Evolutionary conservation across 92 coral and sea anemone genomes (phyloP).

Genomic region (Isaurus tuberculatus): DNA sequence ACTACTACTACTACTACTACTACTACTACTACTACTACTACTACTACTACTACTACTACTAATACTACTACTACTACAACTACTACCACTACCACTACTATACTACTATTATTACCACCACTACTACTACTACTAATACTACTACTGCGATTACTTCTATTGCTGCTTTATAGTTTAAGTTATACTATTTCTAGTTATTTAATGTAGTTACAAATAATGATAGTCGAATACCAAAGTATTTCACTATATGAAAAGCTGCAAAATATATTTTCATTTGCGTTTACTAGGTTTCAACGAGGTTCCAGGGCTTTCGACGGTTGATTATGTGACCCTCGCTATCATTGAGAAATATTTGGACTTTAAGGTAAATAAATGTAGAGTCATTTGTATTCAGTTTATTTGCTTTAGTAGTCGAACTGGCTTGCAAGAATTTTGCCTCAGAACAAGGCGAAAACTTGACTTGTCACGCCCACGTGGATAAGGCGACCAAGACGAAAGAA

Average conservation of each 20-base stretch:
- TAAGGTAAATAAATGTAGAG: constrained; percentile 63
- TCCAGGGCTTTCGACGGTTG: constrained; percentile 87
- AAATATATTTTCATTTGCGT: not conserved
- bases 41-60: not conserved
- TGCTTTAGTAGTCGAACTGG: no score
- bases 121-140: not conserved
- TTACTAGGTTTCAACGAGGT: constrained; percentile 91
- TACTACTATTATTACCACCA: not conserved
- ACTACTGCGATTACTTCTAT: not conserved
- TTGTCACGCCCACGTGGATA: no score
- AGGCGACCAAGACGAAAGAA: no score
- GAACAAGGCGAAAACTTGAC: no score
- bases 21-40: not conserved
- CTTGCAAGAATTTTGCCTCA: no score
- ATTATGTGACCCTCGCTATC: constrained; percentile 90
- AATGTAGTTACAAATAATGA: not conserved
- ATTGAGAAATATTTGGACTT: constrained; percentile 95
- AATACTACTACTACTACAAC: not conserved
- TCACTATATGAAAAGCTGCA: not conserved
- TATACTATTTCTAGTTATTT: not conserved
- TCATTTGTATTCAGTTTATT: no score
- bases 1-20: not conserved
- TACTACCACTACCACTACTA: not conserved
- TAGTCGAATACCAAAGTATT: not conserved
- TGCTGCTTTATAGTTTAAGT: no score